Conservation (phyloP, 30 jellyfish, hydroid and myxozoan species). For the Turritopsis rubra region DNA sequence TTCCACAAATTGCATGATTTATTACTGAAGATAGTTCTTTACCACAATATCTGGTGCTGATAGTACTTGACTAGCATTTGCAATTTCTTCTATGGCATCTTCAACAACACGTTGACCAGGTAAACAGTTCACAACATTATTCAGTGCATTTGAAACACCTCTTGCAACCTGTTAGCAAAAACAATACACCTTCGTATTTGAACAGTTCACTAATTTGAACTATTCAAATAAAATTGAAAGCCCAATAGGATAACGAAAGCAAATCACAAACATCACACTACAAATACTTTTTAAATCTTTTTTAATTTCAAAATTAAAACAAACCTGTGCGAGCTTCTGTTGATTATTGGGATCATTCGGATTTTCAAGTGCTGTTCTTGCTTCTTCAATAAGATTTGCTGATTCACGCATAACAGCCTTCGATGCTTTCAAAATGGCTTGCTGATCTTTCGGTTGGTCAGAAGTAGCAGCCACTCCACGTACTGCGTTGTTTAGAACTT, state of each 20-base stretch:
- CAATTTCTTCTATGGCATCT: constrained; percentile 94
- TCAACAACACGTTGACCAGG: constrained; percentile 98
- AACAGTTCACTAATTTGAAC: neutral
- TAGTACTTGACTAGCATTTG: constrained; percentile 53
- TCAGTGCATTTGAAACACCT: constrained; percentile 95
- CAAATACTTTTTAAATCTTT: neutral
- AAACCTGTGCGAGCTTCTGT: constrained; percentile 89
- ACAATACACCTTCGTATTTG: neutral
- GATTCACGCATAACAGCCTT: constrained; percentile 96
- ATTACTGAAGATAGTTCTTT: constrained; percentile 1
- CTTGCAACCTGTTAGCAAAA: constrained; percentile 70
- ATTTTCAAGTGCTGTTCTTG: constrained; percentile 85
- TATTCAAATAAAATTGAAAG: too few relatives aligned
- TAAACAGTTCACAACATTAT: constrained; percentile 92
- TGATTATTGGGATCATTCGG: constrained; percentile 80
- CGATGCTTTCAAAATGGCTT: constrained; percentile 84
- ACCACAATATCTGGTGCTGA: constrained; percentile 80
- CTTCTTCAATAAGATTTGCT: constrained; percentile 91
- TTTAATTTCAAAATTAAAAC: neutral
- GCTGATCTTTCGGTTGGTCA: constrained; percentile 71
- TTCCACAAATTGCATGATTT: neutral
- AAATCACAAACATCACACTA: too few relatives aligned
- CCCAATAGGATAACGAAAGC: too few relatives aligned
- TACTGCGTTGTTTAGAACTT: constrained; percentile 71
- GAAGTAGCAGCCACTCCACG: constrained; percentile 97